These are phyloP conservation scores for Pagetopsis macropterus DNA, from an alignment of 2,797 vertebrate species.

Conservation along the genomic window DNA sequence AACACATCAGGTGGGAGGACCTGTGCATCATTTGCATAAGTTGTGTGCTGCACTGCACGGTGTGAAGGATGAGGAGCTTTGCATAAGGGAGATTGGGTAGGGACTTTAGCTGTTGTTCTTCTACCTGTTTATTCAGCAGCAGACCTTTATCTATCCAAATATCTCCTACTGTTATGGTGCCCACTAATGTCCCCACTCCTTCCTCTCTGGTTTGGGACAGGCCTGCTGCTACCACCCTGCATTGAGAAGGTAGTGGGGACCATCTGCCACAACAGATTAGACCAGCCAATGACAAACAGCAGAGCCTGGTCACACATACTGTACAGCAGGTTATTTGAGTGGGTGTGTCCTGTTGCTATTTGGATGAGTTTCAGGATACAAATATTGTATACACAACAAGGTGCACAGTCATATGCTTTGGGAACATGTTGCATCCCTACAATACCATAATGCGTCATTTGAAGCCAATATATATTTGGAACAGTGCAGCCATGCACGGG, in stretches of 20 bases:
- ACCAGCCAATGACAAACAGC: constrained; percentile 43
- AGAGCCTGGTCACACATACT: constrained; percentile 26
- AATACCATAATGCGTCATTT: constrained; percentile 43
- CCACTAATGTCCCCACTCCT: constrained; percentile 12
- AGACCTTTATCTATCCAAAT: constrained; percentile 39
- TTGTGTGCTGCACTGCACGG: constrained; percentile 28
- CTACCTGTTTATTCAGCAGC: constrained; percentile 52
- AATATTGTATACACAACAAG: constrained; percentile 37
- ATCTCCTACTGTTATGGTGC: constrained; percentile 21
- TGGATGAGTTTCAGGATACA: constrained; percentile 36
- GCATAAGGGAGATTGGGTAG: constrained; percentile 46
- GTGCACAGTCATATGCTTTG: constrained; percentile 44
- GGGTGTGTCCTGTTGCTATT: constrained; percentile 52
- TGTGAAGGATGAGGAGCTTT: constrained; percentile 51
- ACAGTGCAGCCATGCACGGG: constrained; percentile 20
- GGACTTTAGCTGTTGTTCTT: constrained; percentile 38
- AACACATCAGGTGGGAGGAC: constrained; percentile 57
- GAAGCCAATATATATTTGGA: constrained; percentile 57
- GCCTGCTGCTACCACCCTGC: constrained; percentile 47
- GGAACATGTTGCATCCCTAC: constrained; percentile 52
- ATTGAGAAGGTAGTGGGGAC: constrained; percentile 58
- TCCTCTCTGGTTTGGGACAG: constrained; percentile 34
- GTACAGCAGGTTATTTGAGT: constrained; percentile 42
- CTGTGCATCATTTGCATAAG: constrained; percentile 73
- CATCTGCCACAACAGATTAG: constrained; percentile 71